phyloP scores from a whole-genome alignment of 2,113 vertebrate species.

The Antechinus stuartii region DNA sequence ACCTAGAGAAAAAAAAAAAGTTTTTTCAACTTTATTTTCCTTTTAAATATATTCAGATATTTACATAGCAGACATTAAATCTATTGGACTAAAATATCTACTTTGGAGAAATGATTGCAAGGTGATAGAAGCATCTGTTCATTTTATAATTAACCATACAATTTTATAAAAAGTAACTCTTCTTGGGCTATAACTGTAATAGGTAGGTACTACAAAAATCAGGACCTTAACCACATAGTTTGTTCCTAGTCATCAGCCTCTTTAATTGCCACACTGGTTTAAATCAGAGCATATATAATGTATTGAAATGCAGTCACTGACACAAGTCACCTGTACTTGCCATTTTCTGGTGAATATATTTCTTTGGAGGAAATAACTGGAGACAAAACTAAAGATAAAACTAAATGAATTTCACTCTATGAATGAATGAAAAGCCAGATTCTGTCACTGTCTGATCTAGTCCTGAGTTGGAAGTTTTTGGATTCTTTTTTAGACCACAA shows the following conservation, averaged over 20 bases:
- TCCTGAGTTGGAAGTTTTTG: background rate
- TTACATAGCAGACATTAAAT: background rate
- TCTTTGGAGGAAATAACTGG: background rate
- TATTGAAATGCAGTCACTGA: constrained; percentile 1
- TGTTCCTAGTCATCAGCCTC: background rate
- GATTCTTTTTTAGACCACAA: background rate
- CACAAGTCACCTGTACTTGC: constrained; percentile 25
- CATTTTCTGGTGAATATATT: constrained; percentile 36
- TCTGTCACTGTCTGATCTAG: constrained; percentile 33
- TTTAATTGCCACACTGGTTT: constrained; percentile 2
- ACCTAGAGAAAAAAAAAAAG: background rate
- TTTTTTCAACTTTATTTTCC: constrained; percentile 26
- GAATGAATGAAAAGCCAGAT: constrained; percentile 18
- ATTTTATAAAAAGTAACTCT: constrained; percentile 1
- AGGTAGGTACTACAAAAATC: constrained; percentile 10
- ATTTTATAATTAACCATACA: background rate
- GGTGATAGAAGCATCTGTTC: background rate
- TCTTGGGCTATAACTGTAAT: constrained; percentile 29
- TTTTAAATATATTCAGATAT: background rate
- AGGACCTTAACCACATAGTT: constrained; percentile 12
- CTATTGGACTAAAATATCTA: background rate
- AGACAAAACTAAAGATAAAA: background rate
- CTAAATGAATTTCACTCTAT: constrained; percentile 13
- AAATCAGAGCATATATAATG: constrained; percentile 5
- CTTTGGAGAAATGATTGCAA: background rate